These are phyloP conservation scores for Dryobotodes eremita DNA, from an alignment of 2,888 invertebrate genomes.

Conservation along the genomic window DNA sequence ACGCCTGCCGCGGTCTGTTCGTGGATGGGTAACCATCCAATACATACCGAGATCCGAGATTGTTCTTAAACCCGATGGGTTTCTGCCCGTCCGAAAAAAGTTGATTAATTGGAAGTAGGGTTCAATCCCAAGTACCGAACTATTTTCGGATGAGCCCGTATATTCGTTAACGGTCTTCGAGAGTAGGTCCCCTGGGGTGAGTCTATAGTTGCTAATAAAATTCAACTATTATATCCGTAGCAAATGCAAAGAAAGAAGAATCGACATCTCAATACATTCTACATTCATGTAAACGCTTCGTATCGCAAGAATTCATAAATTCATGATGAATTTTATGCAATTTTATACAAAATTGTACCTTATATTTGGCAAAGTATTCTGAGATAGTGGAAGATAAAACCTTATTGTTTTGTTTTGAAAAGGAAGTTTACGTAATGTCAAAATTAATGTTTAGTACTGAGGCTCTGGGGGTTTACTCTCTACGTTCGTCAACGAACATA, in stretches of 20 bases:
- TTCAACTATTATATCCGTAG: conserved; percentile 9
- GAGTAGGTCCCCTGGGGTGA: too few relatives aligned
- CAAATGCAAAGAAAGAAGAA: conserved; percentile 21
- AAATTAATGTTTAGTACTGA: background rate
- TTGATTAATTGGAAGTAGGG: too few relatives aligned
- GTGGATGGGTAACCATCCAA: too few relatives aligned
- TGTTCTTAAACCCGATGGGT: too few relatives aligned
- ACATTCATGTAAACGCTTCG: conserved; percentile 48
- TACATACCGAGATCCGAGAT: too few relatives aligned
- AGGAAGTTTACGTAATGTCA: background rate
- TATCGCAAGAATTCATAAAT: conserved; percentile 52
- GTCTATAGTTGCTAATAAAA: conserved; percentile 22
- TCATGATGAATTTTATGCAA: conserved; percentile 46
- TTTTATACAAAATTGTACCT: conserved; percentile 24
- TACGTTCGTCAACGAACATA: too few relatives aligned
- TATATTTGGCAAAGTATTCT: conserved; percentile 15
- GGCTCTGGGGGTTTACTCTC: too few relatives aligned
- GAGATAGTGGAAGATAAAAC: background rate
- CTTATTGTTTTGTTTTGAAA: background rate
- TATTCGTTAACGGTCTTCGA: too few relatives aligned
- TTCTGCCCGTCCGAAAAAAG: too few relatives aligned
- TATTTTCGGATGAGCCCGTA: too few relatives aligned
- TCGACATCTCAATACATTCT: conserved; percentile 57
- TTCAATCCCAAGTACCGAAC: too few relatives aligned
- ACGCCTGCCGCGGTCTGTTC: too few relatives aligned